Evolutionary conservation across 2,113 vertebrate genomes (phyloP).

Genomic region (Thalassoma bifasciatum): DNA sequence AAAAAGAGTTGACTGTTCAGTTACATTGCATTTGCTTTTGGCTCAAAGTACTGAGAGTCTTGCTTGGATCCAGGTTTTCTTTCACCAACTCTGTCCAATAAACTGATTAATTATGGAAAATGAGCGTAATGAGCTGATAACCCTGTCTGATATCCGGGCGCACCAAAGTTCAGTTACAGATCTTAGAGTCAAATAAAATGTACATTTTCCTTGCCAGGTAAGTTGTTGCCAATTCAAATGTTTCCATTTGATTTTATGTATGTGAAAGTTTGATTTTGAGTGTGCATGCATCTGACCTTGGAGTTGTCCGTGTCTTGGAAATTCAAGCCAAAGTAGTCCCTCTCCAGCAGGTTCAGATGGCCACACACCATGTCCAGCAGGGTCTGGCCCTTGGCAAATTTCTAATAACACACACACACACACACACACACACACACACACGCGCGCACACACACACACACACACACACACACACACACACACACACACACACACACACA

Average conservation of each 20-base stretch:
- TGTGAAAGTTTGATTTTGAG: conserved; percentile 45
- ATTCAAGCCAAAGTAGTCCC: conserved; percentile 84
- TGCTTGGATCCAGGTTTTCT: neutral
- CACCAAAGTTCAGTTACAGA: neutral
- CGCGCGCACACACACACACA: conserved; percentile 24
- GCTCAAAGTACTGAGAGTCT: neutral
- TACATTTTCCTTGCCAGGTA: neutral
- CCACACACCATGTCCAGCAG: conserved; percentile 86
- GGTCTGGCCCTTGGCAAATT: conserved; percentile 82
- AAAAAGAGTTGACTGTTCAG: too few relatives aligned
- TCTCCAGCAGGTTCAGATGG: conserved; percentile 86
- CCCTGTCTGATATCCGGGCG: neutral
- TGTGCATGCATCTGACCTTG: conserved; percentile 72
- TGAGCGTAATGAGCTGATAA: neutral
- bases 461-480: conserved; percentile 41
- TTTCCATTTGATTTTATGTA: neutral
- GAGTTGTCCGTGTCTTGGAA: conserved; percentile 82
- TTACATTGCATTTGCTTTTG: conserved; percentile 3
- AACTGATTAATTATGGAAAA: neutral
- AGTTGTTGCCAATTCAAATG: too few relatives aligned
- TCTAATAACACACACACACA: conserved; percentile 68
- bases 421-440: conserved; percentile 32
- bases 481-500: conserved; percentile 30
- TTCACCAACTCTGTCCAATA: neutral
- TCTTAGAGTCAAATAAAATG: neutral